Evolutionary conservation across 2,113 vertebrate species (phyloP).

Genomic region (Epinephelus cyanopodus): DNA sequence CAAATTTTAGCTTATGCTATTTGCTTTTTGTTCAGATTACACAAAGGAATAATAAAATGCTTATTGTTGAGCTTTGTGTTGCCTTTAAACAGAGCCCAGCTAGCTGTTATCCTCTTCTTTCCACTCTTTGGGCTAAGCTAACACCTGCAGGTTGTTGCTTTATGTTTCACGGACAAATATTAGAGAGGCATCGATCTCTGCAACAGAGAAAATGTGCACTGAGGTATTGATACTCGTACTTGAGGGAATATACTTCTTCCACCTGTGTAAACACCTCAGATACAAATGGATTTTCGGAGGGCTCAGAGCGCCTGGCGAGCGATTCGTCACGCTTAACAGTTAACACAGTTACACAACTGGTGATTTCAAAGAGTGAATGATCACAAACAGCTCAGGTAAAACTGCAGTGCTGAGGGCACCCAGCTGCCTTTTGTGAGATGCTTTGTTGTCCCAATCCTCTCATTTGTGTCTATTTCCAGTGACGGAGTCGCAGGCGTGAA

Average conservation of each 20-base stretch:
- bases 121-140: not conserved
- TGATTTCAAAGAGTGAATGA: slow-evolving; percentile 45
- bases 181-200: not conserved
- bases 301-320: not conserved
- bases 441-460: slow-evolving; percentile 65
- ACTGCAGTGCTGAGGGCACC: slow-evolving; percentile 47
- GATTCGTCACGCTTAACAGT: slow-evolving; percentile 22
- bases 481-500: slow-evolving; percentile 51
- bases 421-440: slow-evolving; percentile 55
- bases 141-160: not conserved
- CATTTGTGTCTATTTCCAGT: slow-evolving; percentile 66
- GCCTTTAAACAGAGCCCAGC: not conserved
- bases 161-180: not conserved
- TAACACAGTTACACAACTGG: slow-evolving; percentile 31
- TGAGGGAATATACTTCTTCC: not conserved
- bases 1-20: not conserved
- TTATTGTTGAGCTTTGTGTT: not conserved
- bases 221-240: not conserved
- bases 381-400: slow-evolving; percentile 47
- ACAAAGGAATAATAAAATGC: not conserved
- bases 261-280: slow-evolving; percentile 21
- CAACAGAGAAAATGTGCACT: not conserved
- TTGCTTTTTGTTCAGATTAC: not conserved
- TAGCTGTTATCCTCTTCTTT: not conserved
- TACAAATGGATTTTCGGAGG: slow-evolving; percentile 6